Evolutionary conservation across 1,140 invertebrate species (phyloP), one percentile per base, ranked within the genome.

Genomic region (Pogonognathellus flavescens): DNA sequence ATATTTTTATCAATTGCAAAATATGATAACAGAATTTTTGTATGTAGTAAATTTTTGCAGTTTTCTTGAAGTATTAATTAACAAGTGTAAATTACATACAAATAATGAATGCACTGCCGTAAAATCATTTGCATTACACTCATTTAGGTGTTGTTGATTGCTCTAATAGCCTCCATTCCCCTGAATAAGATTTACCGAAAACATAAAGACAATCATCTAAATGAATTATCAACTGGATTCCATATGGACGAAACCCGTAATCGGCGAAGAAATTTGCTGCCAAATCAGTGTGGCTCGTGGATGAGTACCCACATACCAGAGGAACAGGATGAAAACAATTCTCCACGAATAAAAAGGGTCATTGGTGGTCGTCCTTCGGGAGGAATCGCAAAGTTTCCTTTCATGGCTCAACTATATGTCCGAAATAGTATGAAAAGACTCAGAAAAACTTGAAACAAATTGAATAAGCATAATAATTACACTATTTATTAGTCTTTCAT

Each of bases 331-430:
- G 16, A 50, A n/a, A 2, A 14, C 0, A 31, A 18, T 6, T 10
- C 1, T 1, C 31, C 14, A 1, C 53, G 80, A 81, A 4, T 52
- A 20, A 57, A 53, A 13, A 18, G 80, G 10, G 16, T 81, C 5
- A 81, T 81, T 14, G 80, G 80, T 22, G 80, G 80, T n/a, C 80
- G 55, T 13, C 20, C 80, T 18, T 5, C 76, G 0, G 52, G 52
- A 20, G 80, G 80, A 1, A 81, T 81, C 14, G 50, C 10, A 1
- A 55, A 7, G 2, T 81, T 81, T n/a, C 80, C 80, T 0, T 81
- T 50, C 50, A 81, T 81, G 80, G 80, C 53, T 8, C 80, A 81
- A 41, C 20, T 81, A 5, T 81, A 16, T 59, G 52, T 31, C 22
- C 80, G 55, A 9, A n/a, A 55, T 31, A 81, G 80, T 81, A 81